Conservation (phyloP, 2,888 invertebrate genomes). For the Litoditis marina region DNA sequence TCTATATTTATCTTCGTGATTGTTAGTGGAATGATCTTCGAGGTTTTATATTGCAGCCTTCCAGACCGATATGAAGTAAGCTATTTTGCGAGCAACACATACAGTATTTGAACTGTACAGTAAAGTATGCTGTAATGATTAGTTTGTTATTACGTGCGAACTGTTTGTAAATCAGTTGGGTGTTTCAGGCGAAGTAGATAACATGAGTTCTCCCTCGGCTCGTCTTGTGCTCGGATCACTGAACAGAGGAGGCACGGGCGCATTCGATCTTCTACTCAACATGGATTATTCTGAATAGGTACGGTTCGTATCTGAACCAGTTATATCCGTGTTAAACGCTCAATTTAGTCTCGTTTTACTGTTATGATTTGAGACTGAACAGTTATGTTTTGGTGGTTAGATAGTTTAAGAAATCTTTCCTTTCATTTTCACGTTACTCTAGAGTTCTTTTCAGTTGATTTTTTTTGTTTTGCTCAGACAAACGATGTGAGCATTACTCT, state of each 20-base stretch:
- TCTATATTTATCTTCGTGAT: too few relatives aligned
- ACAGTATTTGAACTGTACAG: too few relatives aligned
- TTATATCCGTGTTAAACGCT: not conserved
- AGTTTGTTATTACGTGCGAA: not conserved
- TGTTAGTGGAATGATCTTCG: too few relatives aligned
- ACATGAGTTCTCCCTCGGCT: slow-evolving; percentile 55
- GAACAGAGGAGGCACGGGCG: slow-evolving; percentile 57
- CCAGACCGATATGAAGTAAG: too few relatives aligned
- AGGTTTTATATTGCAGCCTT: too few relatives aligned
- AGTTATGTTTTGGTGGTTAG: not conserved
- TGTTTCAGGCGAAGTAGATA: slow-evolving; percentile 55
- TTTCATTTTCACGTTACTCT: too few relatives aligned
- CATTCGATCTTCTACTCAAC: slow-evolving; percentile 48
- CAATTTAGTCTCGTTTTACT: not conserved
- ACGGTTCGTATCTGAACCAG: not conserved
- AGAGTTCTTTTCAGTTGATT: too few relatives aligned
- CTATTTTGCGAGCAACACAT: too few relatives aligned
- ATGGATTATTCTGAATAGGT: not conserved
- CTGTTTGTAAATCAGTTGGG: not conserved
- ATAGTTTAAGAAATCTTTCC: not conserved
- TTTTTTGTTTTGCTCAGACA: too few relatives aligned
- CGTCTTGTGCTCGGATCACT: slow-evolving; percentile 55
- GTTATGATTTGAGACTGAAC: not conserved
- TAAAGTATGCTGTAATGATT: too few relatives aligned
- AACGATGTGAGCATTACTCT: too few relatives aligned